Evolutionary conservation across 2,888 invertebrate genomes (phyloP), one percentile per base, ranked within the genome.

Genomic region (Conus canariensis): DNA sequence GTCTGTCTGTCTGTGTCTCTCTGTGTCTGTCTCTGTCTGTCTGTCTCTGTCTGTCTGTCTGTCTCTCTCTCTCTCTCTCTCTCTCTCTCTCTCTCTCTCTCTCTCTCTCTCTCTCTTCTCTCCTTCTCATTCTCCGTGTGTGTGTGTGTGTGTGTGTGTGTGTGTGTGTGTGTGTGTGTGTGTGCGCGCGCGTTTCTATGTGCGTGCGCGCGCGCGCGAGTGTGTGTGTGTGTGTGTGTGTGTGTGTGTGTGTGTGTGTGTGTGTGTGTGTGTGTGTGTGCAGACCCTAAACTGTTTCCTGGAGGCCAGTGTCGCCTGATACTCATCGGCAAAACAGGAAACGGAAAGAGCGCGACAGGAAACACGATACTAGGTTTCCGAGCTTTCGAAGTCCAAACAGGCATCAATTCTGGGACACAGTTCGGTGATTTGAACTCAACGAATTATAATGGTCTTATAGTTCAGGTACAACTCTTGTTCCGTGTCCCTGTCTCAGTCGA

Each of bases 271-370:
- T 74, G 16, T 74, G 14, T n/a, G 9, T 22, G 22, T 22, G 3
- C 74, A 74, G 74, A 74, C n/a, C 74, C 74, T 9, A 22, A 74
- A 9, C 74, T 74, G 9, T 83, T 58, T 58, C 56, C 56, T 7
- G 83, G 58, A 19, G 83, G 83, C 56, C 56, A 83, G 83, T 83
- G 83, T 58, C 83, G 83, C 58, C 83, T 83, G 83, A 56, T 83
- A 6, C 56, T 80, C 30, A 16, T 80, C 30, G 80, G 80, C 25
- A 80, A 80, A 80, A 83, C 83, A 56, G 83, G 83, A 83, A 83
- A 83, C 58, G 58, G 83, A 25, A 80, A 80, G 45, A 80, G 80
- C 30, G 10, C 30, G 12, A 80, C 80, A 14, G 80, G 80, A 80
- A 80, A 80, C 80, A 14, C 30, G 16, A 83, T 83, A 8, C 58